A percentile compares a stretch with the other conserved stretches of the same genome.
Conservation (phyloP, 2,113 vertebrate genomes). For the Redunca redunca region DNA sequence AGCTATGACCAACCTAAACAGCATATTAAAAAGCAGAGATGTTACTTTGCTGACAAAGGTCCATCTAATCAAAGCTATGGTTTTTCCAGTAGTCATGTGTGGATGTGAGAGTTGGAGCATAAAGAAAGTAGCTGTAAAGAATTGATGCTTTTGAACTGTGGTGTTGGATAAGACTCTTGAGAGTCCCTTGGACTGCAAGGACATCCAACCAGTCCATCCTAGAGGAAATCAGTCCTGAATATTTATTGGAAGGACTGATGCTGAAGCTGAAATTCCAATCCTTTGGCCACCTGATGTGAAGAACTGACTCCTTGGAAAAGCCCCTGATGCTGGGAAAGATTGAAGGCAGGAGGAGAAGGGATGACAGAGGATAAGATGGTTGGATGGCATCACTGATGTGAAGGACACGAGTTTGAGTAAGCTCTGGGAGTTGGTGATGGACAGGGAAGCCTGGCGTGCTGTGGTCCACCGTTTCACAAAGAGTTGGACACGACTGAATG, state of each 20-base stretch:
- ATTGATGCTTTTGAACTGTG: background rate
- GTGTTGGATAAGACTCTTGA: background rate
- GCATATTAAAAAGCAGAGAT: background rate
- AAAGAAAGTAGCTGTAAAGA: background rate
- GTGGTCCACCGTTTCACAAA: background rate
- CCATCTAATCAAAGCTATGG: background rate
- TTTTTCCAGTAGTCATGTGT: background rate
- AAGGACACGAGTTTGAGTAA: background rate
- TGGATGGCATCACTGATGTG: background rate
- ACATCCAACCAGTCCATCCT: background rate
- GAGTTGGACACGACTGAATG: background rate
- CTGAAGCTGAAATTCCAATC: background rate
- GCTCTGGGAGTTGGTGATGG: background rate
- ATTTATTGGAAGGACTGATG: background rate
- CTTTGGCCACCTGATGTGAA: background rate
- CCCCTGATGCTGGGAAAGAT: background rate
- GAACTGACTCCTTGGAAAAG: background rate
- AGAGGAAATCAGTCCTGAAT: background rate
- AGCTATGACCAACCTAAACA: background rate
- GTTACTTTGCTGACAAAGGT: background rate
- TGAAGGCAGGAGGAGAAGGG: background rate
- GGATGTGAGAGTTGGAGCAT: background rate
- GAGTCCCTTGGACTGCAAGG: background rate
- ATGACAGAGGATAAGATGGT: background rate
- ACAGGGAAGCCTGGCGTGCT: background rate